These are phyloP conservation scores for Neostethus bicornis DNA, from an alignment of 2,797 vertebrate genomes.

Conservation along the genomic window DNA sequence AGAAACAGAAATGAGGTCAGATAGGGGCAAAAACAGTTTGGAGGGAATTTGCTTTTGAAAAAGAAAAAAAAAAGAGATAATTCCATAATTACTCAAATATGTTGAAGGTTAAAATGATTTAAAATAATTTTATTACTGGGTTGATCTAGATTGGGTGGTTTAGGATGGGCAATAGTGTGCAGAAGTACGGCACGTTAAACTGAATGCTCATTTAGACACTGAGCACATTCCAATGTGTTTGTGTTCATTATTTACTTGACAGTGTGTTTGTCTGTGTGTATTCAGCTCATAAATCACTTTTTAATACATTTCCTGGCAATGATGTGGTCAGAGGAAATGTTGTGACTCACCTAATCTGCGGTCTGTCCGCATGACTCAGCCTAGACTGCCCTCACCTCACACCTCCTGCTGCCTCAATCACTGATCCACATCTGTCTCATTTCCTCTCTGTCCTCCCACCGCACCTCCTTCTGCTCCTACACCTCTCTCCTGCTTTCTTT, in stretches of 20 bases:
- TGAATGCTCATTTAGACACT: slow-evolving; percentile 25
- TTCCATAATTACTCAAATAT: slow-evolving; percentile 61
- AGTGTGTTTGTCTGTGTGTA: slow-evolving; percentile 18
- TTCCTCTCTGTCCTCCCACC: slow-evolving; percentile 49
- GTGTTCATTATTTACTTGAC: slow-evolving; percentile 31
- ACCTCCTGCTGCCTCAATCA: slow-evolving; percentile 71
- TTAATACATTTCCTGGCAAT: slow-evolving; percentile 77
- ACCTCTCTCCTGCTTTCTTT: slow-evolving; percentile 35
- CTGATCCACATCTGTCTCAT: slow-evolving; percentile 78
- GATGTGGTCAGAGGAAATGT: slow-evolving; percentile 74
- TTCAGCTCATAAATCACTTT: slow-evolving; percentile 58
- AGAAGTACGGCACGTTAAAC: slow-evolving; percentile 27
- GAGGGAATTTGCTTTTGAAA: slow-evolving; percentile 53
- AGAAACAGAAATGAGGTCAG: slow-evolving; percentile 49
- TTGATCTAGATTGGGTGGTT: slow-evolving; percentile 34
- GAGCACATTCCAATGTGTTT: slow-evolving; percentile 24
- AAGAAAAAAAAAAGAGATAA: slow-evolving; percentile 53
- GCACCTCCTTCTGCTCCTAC: slow-evolving; percentile 14
- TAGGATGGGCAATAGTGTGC: slow-evolving; percentile 31
- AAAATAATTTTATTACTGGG: slow-evolving; percentile 8
- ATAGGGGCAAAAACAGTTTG: slow-evolving; percentile 29
- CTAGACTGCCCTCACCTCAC: slow-evolving; percentile 70
- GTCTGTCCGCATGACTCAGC: slow-evolving; percentile 74
- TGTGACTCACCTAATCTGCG: slow-evolving; percentile 78
- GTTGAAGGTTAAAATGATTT: slow-evolving; percentile 35